Conservation (phyloP, 2,113 vertebrate genomes). For the Eidolon helvum region DNA sequence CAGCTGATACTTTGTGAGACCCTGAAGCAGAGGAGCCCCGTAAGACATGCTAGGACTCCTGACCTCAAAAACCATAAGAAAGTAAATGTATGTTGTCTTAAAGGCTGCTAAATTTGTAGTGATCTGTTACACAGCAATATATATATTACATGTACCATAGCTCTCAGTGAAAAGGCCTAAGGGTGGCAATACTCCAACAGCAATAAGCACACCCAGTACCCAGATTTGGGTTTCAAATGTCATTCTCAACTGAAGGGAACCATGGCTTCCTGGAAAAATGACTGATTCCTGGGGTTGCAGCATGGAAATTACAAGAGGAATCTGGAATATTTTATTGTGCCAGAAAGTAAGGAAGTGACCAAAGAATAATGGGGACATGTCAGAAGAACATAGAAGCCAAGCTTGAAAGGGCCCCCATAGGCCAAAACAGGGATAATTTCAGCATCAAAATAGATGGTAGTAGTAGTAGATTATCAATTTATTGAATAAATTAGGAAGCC, state of each 20-base stretch:
- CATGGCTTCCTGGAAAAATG: background rate
- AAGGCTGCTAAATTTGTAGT: background rate
- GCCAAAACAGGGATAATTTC: background rate
- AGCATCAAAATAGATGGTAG: background rate
- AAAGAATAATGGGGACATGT: background rate
- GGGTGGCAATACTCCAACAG: background rate
- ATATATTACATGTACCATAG: rapidly evolving
- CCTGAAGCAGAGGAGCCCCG: background rate
- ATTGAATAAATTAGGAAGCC: background rate
- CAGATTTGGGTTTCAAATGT: background rate
- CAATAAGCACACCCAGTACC: background rate
- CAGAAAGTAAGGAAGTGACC: background rate
- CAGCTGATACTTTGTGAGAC: background rate
- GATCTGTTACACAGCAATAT: too few species aligned
- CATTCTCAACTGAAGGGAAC: background rate
- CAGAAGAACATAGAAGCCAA: background rate
- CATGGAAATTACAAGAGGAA: background rate
- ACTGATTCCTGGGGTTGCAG: background rate
- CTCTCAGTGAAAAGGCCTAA: background rate
- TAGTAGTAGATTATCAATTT: background rate
- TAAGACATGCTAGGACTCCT: background rate
- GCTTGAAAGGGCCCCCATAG: background rate
- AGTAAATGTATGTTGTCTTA: background rate
- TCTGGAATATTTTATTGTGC: background rate
- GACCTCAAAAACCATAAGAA: background rate